Conservation (phyloP, 1,140 invertebrate genomes). For the Neuroterus valhalla region DNA sequence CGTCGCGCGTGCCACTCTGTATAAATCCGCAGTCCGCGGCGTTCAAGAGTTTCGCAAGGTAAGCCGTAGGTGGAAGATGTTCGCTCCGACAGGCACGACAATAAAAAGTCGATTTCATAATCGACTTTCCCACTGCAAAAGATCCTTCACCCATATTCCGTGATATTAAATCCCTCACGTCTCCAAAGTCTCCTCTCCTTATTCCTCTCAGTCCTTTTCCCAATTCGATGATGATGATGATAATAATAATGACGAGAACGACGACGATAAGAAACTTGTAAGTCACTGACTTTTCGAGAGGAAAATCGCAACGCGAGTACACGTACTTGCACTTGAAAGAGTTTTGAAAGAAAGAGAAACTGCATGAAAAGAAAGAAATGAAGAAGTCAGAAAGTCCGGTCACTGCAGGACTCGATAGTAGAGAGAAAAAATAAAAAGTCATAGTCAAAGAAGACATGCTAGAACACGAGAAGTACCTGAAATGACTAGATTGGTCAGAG, state of each 20-base stretch:
- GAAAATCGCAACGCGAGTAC: constrained; percentile 4
- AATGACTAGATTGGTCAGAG: neutral
- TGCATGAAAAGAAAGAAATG: no score
- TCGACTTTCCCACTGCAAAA: constrained; percentile 35
- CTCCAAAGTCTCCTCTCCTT: neutral
- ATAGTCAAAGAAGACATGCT: no score
- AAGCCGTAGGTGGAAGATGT: constrained; percentile 71
- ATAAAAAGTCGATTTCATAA: constrained; percentile 51
- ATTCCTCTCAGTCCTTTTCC: neutral
- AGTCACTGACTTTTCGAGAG: neutral
- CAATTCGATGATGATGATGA: constrained; percentile 9
- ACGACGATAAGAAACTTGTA: neutral
- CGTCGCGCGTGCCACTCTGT: constrained; percentile 95
- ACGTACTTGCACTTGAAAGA: neutral
- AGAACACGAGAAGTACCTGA: neutral
- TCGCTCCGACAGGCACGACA: constrained; percentile 41
- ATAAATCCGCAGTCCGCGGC: constrained; percentile 99
- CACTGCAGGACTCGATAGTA: neutral
- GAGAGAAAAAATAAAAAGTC: neutral
- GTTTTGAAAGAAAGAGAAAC: neutral
- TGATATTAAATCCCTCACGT: neutral
- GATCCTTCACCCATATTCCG: neutral
- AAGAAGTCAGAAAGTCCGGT: neutral
- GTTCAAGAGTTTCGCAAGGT: constrained; percentile 99
- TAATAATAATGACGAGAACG: neutral